Conservation (phyloP, 2,113 vertebrate species). For the Solenodon paradoxus region DNA sequence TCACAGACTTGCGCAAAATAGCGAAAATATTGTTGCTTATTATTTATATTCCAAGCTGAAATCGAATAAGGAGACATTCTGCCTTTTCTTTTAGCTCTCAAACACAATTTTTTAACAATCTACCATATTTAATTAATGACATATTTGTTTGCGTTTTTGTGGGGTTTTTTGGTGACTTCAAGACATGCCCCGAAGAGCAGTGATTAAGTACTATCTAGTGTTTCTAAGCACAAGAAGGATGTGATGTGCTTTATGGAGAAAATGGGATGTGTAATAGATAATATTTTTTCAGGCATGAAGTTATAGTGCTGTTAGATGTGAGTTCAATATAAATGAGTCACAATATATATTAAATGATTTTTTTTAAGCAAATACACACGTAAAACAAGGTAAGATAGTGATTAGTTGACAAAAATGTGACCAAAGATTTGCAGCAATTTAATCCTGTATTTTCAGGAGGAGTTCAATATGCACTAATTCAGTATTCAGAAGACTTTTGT, state of each 20-base stretch:
- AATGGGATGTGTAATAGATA: no score
- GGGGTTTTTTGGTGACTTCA: background rate
- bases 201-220: background rate
- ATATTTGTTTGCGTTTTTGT: background rate
- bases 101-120: background rate
- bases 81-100: background rate
- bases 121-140: no score
- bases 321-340: background rate
- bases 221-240: background rate
- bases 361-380: background rate
- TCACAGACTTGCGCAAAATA: background rate
- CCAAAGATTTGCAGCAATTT: background rate
- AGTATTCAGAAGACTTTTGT: background rate
- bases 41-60: accelerated
- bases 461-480: background rate
- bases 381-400: background rate
- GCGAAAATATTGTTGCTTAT: background rate
- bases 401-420: background rate
- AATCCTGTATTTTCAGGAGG: background rate
- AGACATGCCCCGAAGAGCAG: background rate
- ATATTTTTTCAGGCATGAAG: background rate
- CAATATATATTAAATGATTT: background rate
- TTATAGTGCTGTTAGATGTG: background rate
- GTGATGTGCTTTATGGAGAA: background rate
- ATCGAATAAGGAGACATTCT: background rate